These are phyloP conservation scores for Mimumesa dahlbomi DNA, from an alignment of 2,888 invertebrate genomes.

Conservation along the genomic window DNA sequence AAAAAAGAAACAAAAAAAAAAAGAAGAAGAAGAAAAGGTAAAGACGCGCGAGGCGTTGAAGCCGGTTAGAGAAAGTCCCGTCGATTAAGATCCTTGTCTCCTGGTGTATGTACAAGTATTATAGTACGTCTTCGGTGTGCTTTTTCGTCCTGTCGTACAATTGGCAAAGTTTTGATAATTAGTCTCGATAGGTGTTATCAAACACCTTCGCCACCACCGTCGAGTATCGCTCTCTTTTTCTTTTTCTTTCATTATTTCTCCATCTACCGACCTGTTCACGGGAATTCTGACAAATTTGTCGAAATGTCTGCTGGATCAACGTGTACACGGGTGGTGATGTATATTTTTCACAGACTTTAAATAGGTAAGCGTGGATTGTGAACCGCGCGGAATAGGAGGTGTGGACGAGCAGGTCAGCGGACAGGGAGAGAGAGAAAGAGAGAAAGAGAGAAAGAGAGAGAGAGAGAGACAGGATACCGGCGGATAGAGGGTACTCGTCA, in stretches of 20 bases:
- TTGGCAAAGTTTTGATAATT: not conserved
- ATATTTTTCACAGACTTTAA: slow-evolving; percentile 61
- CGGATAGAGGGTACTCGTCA: slow-evolving; percentile 75
- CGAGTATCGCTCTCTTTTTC: too few species aligned
- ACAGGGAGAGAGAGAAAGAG: slow-evolving; percentile 67
- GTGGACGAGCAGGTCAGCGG: slow-evolving; percentile 76
- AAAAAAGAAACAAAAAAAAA: not conserved
- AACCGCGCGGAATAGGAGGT: slow-evolving; percentile 75
- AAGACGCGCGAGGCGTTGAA: not conserved
- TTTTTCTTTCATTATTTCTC: too few species aligned
- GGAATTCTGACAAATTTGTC: not conserved
- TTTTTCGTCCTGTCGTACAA: too few species aligned
- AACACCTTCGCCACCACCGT: too few species aligned
- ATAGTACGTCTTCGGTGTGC: too few species aligned
- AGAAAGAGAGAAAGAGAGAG: slow-evolving; percentile 44
- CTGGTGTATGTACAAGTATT: not conserved
- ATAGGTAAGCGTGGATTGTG: slow-evolving; percentile 50
- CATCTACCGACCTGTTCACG: not conserved
- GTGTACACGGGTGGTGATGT: slow-evolving; percentile 18
- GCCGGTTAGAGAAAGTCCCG: not conserved
- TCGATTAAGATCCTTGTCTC: slow-evolving; percentile 17
- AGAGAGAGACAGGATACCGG: slow-evolving; percentile 74
- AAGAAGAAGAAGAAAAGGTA: not conserved
- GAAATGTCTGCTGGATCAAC: not conserved
- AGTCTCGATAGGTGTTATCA: too few species aligned